Evolutionary conservation across 2,888 invertebrate species (phyloP), one percentile per base, ranked within the genome.

Genomic region (Zele albiditarsus): DNA sequence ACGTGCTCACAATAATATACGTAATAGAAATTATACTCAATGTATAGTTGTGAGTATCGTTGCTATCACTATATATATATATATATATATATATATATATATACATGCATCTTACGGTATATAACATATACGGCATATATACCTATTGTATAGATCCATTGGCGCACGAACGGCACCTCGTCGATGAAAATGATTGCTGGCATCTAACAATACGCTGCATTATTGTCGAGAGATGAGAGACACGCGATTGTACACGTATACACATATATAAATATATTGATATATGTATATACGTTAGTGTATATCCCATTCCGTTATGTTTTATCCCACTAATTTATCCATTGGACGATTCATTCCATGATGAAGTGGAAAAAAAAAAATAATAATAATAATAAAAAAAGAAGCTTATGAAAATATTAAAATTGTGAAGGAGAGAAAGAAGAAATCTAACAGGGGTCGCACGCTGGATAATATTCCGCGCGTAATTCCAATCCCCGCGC

Each of bases 171-270:
- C 68, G 20, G 68, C 53, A 53, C 68, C 46, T 68, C 20, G 53
- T 53, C 49, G 68, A 68, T 68, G 66, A 66, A 42, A 38, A 63
- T 72, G 73, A 73, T 73, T 67, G 67, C 67, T 58, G 66, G 46
- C 28, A 58, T 58, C 38, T 62, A 67, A 67, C 73, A 73, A 73
- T 73, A 25, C 42, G 42, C 58, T 6, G 20, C 49, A 46, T 71
- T 46, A 60, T 33, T 71, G 72, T 27, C 63, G 20, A 31, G 72
- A 72, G 53, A 63, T 63, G 72, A 72, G 63, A 72, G 72, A 71
- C 71, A 71, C 42, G 71, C 27, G 71, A 71, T 70, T 46, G 27
- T 49, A 14, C 53, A 53, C 53, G 53, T 53, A 42, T 42, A 53
- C 20, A 53, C 20, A 20, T 8, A 53, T n/a, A 53, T 8, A 20